phyloP scores from a whole-genome alignment of 2,888 invertebrate species.

The Platycheirus albimanus region DNA sequence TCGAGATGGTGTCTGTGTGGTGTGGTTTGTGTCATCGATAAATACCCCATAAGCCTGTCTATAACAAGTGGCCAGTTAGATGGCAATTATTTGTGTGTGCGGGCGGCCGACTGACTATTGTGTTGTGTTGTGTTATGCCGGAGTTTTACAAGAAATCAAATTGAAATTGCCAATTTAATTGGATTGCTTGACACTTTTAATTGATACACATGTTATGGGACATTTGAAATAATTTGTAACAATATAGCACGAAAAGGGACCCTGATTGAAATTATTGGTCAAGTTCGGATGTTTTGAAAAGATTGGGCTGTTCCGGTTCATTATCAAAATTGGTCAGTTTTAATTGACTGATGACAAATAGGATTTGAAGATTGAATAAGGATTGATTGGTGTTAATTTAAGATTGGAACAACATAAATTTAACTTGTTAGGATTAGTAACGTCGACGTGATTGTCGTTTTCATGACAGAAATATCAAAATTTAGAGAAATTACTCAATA shows the following conservation, averaged over 20 bases:
- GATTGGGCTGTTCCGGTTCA: too few relatives aligned
- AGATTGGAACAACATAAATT: too few relatives aligned
- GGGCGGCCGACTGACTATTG: constrained; percentile 3
- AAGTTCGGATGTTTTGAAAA: constrained; percentile 19
- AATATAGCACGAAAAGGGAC: too few relatives aligned
- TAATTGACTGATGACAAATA: too few relatives aligned
- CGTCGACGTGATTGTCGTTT: too few relatives aligned
- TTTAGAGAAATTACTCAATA: too few relatives aligned
- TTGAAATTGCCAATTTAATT: constrained; percentile 68
- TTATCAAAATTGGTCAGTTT: not conserved
- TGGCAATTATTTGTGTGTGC: constrained; percentile 39
- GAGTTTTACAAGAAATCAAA: constrained; percentile 58
- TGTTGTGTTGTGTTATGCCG: constrained; percentile 12
- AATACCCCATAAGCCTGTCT: constrained; percentile 69
- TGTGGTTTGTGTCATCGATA: constrained; percentile 72
- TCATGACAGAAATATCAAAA: too few relatives aligned
- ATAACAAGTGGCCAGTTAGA: constrained; percentile 69
- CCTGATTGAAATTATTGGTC: constrained; percentile 38
- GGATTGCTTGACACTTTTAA: constrained; percentile 60
- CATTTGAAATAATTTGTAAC: constrained; percentile 32
- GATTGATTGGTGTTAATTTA: too few relatives aligned
- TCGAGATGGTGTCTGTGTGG: constrained; percentile 54
- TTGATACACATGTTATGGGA: constrained; percentile 66
- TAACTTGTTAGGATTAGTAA: too few relatives aligned
- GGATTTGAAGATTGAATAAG: too few relatives aligned